Conservation (phyloP, 2,888 invertebrate species). For the Parthenolecanium corni region DNA sequence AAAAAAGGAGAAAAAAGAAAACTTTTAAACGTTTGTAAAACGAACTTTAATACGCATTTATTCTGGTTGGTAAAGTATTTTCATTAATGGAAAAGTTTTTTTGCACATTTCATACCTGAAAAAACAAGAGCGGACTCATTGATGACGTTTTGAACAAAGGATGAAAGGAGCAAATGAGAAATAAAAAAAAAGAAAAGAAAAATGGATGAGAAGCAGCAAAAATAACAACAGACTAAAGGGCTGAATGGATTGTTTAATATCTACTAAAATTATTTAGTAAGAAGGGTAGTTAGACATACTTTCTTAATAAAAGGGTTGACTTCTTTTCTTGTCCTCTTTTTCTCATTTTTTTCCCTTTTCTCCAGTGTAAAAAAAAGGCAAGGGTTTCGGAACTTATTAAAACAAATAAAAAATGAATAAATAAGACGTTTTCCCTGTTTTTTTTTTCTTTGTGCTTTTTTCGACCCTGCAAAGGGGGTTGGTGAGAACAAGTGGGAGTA, state of each 20-base stretch:
- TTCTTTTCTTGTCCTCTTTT: slow-evolving; percentile 14
- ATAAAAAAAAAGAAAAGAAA: slow-evolving; percentile 1
- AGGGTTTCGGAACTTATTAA: slow-evolving; percentile 26
- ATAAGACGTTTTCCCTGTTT: slow-evolving; percentile 11
- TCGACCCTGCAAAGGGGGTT: slow-evolving; percentile 10
- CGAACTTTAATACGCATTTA: no score
- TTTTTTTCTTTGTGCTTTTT: background rate
- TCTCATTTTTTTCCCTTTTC: slow-evolving; percentile 13
- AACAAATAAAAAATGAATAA: slow-evolving; percentile 27
- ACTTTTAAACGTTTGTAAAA: no score
- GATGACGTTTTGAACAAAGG: slow-evolving; percentile 5
- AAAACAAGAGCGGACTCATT: slow-evolving; percentile 15
- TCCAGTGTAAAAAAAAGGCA: slow-evolving; percentile 1
- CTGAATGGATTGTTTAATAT: slow-evolving; percentile 25
- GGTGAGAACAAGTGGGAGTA: slow-evolving; percentile 26
- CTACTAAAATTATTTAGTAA: slow-evolving; percentile 14
- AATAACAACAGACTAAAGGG: slow-evolving; percentile 5
- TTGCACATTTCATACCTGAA: background rate
- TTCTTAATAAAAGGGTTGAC: slow-evolving; percentile 27
- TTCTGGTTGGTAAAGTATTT: no score
- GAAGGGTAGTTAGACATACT: slow-evolving; percentile 23
- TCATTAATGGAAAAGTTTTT: slow-evolving; percentile 10
- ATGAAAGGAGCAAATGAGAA: slow-evolving; percentile 6
- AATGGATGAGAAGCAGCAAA: no score
- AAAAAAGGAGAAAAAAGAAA: no score